A percentile compares a stretch with the other conserved stretches of the same genome.
Conservation (phyloP, 2,797 vertebrate genomes). For the Spondyliosoma cantharus region DNA sequence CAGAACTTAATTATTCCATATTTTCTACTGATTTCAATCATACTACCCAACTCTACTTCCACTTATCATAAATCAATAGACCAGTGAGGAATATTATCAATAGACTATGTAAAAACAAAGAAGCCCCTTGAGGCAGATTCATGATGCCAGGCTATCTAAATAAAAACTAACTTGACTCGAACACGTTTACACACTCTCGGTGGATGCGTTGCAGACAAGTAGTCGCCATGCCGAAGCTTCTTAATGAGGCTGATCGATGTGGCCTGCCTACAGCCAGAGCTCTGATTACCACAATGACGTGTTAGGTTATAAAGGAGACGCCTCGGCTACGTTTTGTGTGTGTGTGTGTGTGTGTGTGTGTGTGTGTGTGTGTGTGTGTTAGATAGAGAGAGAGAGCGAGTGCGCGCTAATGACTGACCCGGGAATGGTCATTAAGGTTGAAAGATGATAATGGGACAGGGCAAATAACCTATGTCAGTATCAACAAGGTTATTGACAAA, state of each 20-base stretch:
- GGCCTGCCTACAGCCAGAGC: slow-evolving; percentile 42
- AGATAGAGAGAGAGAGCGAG: neutral
- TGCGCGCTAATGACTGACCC: slow-evolving; percentile 28
- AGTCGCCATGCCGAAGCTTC: slow-evolving; percentile 39
- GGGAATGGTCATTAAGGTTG: slow-evolving; percentile 45
- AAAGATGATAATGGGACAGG: slow-evolving; percentile 43
- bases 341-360: slow-evolving; percentile 21
- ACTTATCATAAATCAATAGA: neutral
- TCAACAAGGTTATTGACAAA: slow-evolving; percentile 40
- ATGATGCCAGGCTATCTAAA: neutral
- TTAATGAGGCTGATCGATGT: slow-evolving; percentile 66
- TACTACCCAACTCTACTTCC: neutral
- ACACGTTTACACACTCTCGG: slow-evolving; percentile 5
- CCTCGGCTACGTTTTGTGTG: slow-evolving; percentile 3
- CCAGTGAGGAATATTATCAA: neutral
- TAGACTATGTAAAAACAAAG: neutral
- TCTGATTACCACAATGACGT: slow-evolving; percentile 47
- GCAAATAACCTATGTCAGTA: slow-evolving; percentile 32
- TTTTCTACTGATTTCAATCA: neutral
- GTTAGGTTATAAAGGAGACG: slow-evolving; percentile 38
- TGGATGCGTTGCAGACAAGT: slow-evolving; percentile 47
- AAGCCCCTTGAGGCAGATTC: neutral
- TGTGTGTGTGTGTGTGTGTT: slow-evolving; percentile 13
- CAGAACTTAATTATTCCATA: neutral
- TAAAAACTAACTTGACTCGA: neutral